These are phyloP conservation scores for Malurus leucopterus DNA, from an alignment of 2,797 vertebrate genomes.

Conservation along the genomic window DNA sequence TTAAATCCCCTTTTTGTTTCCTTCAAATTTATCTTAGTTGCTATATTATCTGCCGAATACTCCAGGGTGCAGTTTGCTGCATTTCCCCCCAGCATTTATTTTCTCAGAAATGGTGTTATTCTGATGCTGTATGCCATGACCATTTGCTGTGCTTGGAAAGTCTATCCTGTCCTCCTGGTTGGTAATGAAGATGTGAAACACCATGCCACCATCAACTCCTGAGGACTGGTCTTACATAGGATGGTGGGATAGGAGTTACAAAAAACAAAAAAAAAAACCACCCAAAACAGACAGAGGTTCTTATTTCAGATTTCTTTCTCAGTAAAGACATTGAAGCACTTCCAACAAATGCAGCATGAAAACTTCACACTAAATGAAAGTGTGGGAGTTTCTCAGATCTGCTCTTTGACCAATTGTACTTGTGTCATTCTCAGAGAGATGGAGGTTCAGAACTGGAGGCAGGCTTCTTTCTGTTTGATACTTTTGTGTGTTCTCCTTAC, in stretches of 20 bases:
- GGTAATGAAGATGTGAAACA: not conserved
- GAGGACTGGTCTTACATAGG: not conserved
- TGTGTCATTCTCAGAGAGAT: not conserved
- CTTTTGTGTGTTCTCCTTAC: not conserved
- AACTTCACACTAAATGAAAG: not conserved
- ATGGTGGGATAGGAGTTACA: too few species aligned
- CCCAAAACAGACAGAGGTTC: not conserved
- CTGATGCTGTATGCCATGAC: not conserved
- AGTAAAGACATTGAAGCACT: not conserved
- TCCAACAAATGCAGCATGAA: not conserved
- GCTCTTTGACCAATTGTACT: not conserved
- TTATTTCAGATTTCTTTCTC: not conserved
- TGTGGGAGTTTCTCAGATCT: not conserved
- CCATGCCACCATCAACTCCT: fast-evolving
- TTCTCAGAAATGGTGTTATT: not conserved
- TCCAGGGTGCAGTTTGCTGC: not conserved
- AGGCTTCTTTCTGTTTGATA: not conserved
- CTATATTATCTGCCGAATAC: not conserved
- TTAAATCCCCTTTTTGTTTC: not conserved
- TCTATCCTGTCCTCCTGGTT: not conserved
- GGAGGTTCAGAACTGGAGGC: not conserved
- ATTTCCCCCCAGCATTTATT: not conserved
- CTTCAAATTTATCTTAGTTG: not conserved
- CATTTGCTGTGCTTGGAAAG: not conserved
- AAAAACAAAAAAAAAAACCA: not conserved